phyloP scores from a whole-genome alignment of 2,113 vertebrate genomes.

The Parus major region DNA sequence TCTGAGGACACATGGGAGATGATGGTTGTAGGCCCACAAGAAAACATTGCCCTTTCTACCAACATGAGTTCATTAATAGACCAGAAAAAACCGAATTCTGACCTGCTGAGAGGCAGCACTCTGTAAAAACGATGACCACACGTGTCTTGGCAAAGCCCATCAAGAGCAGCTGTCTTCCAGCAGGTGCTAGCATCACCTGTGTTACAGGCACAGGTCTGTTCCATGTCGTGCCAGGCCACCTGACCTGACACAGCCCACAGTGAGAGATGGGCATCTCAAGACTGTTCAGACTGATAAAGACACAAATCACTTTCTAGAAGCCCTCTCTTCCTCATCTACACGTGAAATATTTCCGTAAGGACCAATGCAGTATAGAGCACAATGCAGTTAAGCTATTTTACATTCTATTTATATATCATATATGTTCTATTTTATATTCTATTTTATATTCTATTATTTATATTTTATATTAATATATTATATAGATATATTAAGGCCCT shows the following conservation, averaged over 20 bases:
- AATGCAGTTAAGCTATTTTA: not conserved
- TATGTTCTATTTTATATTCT: not conserved
- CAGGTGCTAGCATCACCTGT: not conserved
- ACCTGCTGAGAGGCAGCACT: not conserved
- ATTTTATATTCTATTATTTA: not conserved
- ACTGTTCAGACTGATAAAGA: not conserved
- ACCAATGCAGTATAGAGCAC: not conserved
- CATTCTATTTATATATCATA: not conserved
- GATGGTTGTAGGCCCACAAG: not conserved
- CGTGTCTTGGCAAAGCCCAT: not conserved
- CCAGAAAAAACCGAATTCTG: not conserved
- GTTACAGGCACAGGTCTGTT: not conserved
- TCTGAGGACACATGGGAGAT: not conserved
- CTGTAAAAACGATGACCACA: not conserved
- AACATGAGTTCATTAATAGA: accelerated
- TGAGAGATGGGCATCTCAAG: not conserved
- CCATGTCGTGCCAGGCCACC: accelerated
- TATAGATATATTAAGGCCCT: not conserved
- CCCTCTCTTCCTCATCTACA: not conserved
- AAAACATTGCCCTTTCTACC: not conserved
- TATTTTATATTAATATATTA: not conserved
- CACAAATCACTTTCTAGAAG: not conserved
- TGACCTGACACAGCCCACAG: accelerated
- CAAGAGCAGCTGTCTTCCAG: not conserved
- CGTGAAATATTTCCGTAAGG: not conserved